phyloP scores from a whole-genome alignment of 2,113 vertebrate genomes.

The Myotis lucifugus region DNA sequence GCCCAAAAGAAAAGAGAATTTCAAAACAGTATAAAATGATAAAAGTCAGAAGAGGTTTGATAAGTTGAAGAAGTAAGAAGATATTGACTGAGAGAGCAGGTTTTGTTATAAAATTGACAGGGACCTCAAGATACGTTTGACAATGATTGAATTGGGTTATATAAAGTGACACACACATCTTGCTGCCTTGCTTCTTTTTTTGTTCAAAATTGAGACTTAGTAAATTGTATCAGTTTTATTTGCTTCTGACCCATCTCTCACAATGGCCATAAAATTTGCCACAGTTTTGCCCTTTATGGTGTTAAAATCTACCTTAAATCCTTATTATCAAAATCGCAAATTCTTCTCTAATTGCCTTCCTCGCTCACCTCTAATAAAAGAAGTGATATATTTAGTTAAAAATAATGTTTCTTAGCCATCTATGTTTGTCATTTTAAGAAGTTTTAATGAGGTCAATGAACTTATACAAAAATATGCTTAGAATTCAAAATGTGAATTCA shows the following conservation, averaged over 20 bases:
- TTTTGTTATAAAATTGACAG: slow-evolving; percentile 66
- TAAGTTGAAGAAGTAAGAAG: slow-evolving; percentile 60
- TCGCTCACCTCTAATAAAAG: neutral
- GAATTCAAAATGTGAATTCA: slow-evolving; percentile 26
- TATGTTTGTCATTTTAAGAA: neutral
- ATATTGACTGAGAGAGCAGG: slow-evolving; percentile 57
- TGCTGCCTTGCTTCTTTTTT: slow-evolving; percentile 40
- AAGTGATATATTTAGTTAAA: slow-evolving; percentile 39
- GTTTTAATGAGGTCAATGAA: slow-evolving; percentile 42
- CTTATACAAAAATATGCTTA: neutral
- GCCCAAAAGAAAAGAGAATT: slow-evolving; percentile 17
- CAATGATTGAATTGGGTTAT: slow-evolving; percentile 57
- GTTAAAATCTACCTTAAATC: slow-evolving; percentile 14
- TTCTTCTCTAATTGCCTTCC: neutral
- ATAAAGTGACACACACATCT: slow-evolving; percentile 19
- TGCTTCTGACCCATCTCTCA: neutral
- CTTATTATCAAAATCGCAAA: neutral
- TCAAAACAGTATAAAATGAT: slow-evolving; percentile 46
- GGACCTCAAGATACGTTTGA: slow-evolving; percentile 38
- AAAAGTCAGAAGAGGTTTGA: slow-evolving; percentile 43
- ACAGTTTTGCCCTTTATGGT: neutral
- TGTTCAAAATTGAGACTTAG: slow-evolving; percentile 56
- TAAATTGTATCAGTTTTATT: slow-evolving; percentile 43
- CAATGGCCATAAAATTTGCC: neutral
- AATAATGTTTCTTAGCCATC: neutral